Conservation (phyloP, 2,888 invertebrate genomes). For the Hololepta plana region DNA sequence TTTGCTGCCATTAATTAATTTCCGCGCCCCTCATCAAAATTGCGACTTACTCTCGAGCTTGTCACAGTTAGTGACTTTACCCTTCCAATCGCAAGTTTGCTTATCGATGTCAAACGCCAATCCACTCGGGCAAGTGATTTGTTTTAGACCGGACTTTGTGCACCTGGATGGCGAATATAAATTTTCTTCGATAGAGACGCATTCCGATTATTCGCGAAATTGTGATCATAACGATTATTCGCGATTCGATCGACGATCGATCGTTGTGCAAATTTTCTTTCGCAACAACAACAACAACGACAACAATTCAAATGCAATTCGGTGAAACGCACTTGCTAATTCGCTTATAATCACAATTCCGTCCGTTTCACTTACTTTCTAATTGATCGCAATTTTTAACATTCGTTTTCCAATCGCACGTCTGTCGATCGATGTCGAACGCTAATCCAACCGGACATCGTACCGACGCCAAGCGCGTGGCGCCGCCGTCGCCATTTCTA, state of each 20-base stretch:
- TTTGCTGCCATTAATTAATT: too few relatives aligned
- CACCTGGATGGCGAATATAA: too few relatives aligned
- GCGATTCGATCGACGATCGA: too few relatives aligned
- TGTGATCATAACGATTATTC: too few relatives aligned
- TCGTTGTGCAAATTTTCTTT: too few relatives aligned
- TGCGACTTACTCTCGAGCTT: conserved; percentile 87
- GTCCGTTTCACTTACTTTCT: conserved; percentile 68
- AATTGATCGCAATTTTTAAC: conserved; percentile 88
- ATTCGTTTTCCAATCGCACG: conserved; percentile 92
- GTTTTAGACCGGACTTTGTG: conserved; percentile 90
- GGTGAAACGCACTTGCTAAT: too few relatives aligned
- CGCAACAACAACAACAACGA: too few relatives aligned
- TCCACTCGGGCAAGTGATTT: conserved; percentile 93
- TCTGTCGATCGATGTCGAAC: conserved; percentile 87
- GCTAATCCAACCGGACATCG: conserved; percentile 80
- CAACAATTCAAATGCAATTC: too few relatives aligned
- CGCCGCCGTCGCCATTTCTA: conserved; percentile 74
- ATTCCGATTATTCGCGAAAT: too few relatives aligned
- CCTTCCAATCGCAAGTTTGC: conserved; percentile 98
- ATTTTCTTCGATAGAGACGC: too few relatives aligned
- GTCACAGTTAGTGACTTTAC: conserved; percentile 93
- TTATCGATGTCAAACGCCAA: conserved; percentile 95
- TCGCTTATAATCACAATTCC: too few relatives aligned
- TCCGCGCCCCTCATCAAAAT: too few relatives aligned
- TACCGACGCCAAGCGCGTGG: conserved; percentile 73